Base-by-base conservation (phyloP, 2,888 invertebrate species). In the Miltochrista miniata region DNA sequence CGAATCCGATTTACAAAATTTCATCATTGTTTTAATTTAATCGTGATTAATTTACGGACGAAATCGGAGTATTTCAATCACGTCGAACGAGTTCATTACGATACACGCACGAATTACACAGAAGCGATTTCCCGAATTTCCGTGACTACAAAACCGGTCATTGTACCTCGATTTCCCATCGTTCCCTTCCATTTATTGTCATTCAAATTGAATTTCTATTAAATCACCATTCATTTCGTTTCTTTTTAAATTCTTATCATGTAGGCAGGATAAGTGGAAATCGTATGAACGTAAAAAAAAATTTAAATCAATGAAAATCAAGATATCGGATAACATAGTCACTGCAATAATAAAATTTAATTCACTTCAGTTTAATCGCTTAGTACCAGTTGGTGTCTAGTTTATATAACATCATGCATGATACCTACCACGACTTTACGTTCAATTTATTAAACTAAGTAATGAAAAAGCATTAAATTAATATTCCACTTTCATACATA, bases 141-240 rank as follows among this genome's bases (percentile, higher is more conserved):
- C 18, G 29, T 35, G 44, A 44, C 24, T 44, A 24, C 37, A 10
- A 37, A 36, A 29, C 41, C 13, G 30, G 13, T 45, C 45, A 45
- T 45, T 38, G 45, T 37, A 12, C 33, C 14, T 14, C 31, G 30
- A 11, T 13, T 29, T 36, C n/a, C 33, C 18, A 34, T 12, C 7
- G 35, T 8, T 8, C 34, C 7, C 43, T 33, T 15, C 33, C 15
- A 33, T 34, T 14, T 18, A n/a, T 34, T 33, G 18, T 33, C 11
- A 14, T 15, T 34, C 34, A 9, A 11, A 34, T 43, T 18, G 14
- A 2, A 43, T 34, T 43, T 43, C 43, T 43, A 34, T 33, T 14
- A 34, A 18, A 34, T 43, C 11, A 18, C 14, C 37, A 11, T 37
- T 15, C 13, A 36, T 36, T 14, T 11, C 3, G 11, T 3, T 33